Base-by-base conservation (phyloP, 2,113 vertebrate species). In the Heterotis niloticus region DNA sequence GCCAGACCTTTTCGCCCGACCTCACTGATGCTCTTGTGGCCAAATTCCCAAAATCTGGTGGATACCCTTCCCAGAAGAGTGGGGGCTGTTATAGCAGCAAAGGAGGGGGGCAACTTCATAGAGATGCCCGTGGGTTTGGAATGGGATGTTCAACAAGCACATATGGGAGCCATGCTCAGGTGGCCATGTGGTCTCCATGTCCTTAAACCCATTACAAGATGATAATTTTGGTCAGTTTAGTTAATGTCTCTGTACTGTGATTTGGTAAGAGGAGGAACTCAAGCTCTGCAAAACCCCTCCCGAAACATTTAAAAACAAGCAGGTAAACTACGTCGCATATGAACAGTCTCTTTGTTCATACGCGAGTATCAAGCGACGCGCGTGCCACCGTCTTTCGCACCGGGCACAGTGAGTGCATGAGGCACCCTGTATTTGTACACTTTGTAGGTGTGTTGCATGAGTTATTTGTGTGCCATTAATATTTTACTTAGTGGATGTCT, bases 141-240 rank as follows among this genome's bases (percentile, higher is more conserved):
- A 59, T 59, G 12, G 12, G 57, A 59, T 59, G 57, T 59, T 59
- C 57, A 59, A 12, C 57, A n/a, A n/a, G n/a, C n/a, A n/a, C n/a
- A n/a, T n/a, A n/a, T n/a, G n/a, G n/a, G n/a, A n/a, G n/a, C n/a
- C n/a, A 59, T 10, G 57, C 57, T 10, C 57, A 59, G 9, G 12
- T 59, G 57, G 57, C 9, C 9, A 10, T 9, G 9, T 9, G 57
- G 57, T 59, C 9, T 59, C 57, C 57, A 59, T 59, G 9, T n/a
- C 9, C 64, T 65, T 65, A 20, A 65, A n/a, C 14, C 20, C 76
- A 57, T 78, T 78, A 77, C 56, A 51, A 65, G 34, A 65, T 62
- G 65, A 10, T 23, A 65, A 51, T 34, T 54, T 29, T 23, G 20
- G n/a, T 54, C 28, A 52, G 65, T 65, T 16, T 14, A 66, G 24